Evolutionary conservation across 2,797 vertebrate species (phyloP).

Genomic region (Sebastes cheni): DNA sequence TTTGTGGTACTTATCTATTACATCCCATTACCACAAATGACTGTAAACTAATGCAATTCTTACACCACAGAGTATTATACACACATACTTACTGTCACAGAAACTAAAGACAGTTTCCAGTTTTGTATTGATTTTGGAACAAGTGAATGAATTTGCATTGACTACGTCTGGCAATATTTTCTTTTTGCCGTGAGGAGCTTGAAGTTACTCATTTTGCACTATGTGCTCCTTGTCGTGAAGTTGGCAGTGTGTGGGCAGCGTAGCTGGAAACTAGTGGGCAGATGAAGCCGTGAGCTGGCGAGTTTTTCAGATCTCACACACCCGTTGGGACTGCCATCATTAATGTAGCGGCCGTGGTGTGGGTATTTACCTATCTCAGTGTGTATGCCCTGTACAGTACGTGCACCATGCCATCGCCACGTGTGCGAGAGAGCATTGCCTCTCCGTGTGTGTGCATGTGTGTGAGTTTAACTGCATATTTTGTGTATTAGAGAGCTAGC

Average conservation of each 20-base stretch:
- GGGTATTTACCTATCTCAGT: slow-evolving; percentile 14
- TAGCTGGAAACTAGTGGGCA: slow-evolving; percentile 1
- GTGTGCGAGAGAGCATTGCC: neutral
- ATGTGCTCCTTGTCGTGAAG: neutral
- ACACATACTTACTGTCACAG: neutral
- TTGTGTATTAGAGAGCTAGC: slow-evolving; percentile 29
- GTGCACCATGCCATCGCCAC: neutral
- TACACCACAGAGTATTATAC: neutral
- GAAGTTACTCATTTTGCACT: slow-evolving; percentile 17
- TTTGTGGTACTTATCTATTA: neutral
- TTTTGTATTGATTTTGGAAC: slow-evolving; percentile 29
- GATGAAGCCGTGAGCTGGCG: neutral
- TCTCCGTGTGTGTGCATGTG: neutral
- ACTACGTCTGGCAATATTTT: neutral
- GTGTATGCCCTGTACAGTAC: neutral
- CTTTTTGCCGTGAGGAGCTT: slow-evolving; percentile 1
- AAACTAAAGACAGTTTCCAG: slow-evolving; percentile 4
- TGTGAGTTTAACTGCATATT: slow-evolving; percentile 33
- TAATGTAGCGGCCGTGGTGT: neutral
- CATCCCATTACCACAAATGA: neutral
- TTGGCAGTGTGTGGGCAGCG: neutral
- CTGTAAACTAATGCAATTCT: neutral
- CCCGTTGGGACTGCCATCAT: neutral
- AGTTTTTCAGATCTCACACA: neutral
- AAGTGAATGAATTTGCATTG: slow-evolving; percentile 36